These are phyloP conservation scores for Tenualosa ilisha DNA, from an alignment of 2,797 vertebrate genomes.

Conservation along the genomic window DNA sequence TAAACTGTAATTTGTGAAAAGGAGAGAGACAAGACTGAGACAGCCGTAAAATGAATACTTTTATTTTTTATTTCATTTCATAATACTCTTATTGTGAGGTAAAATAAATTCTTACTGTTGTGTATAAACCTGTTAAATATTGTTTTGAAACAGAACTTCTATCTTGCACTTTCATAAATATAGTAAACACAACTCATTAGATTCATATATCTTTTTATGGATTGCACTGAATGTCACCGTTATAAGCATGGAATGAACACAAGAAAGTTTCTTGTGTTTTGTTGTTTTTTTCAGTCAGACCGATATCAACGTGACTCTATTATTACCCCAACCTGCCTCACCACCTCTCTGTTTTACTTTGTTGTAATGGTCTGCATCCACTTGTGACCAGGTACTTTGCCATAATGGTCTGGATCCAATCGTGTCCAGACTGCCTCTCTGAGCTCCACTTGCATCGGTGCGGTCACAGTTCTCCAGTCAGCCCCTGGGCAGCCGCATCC, in stretches of 20 bases:
- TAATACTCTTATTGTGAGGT: neutral
- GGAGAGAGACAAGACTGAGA: conserved; percentile 29
- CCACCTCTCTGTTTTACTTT: neutral
- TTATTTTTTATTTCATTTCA: neutral
- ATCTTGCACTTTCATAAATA: neutral
- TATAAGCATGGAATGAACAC: too few species aligned
- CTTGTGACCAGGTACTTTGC: conserved; percentile 7
- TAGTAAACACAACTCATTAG: neutral
- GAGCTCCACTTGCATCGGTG: neutral
- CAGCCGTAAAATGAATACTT: conserved; percentile 25
- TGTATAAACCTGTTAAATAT: neutral
- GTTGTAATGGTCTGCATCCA: conserved; percentile 5
- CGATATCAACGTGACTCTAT: neutral
- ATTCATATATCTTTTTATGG: neutral
- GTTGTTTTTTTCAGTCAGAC: neutral
- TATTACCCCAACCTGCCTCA: neutral
- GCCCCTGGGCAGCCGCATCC: neutral
- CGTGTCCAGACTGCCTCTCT: neutral
- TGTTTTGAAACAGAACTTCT: neutral
- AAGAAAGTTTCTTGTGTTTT: neutral
- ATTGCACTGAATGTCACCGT: too few species aligned
- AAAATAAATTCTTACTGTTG: neutral
- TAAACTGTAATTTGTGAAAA: conserved; percentile 24
- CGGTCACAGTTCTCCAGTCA: neutral
- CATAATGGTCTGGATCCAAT: conserved; percentile 8